These are phyloP conservation scores for Eulithis testata DNA, from an alignment of 2,888 invertebrate species.

Conservation along the genomic window DNA sequence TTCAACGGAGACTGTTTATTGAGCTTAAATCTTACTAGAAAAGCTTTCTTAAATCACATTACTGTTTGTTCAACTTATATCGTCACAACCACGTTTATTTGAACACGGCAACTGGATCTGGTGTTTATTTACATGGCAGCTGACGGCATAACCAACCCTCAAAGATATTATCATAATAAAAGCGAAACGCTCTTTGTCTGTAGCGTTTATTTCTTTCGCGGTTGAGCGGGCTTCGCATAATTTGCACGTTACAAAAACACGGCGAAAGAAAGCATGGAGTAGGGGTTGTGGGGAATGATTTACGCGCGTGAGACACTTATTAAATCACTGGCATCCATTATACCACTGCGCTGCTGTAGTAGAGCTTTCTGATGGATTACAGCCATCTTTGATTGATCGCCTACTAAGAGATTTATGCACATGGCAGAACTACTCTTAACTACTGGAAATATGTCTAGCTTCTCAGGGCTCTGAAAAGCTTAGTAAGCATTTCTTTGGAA, in stretches of 20 bases:
- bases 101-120: constrained; percentile 14
- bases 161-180: constrained; percentile 31
- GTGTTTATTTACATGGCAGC: constrained; percentile 25
- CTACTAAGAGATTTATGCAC: background rate
- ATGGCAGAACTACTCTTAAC: too few species aligned
- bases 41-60: background rate
- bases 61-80: background rate
- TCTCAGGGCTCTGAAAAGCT: too few species aligned
- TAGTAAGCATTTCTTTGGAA: too few species aligned
- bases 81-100: constrained; percentile 12
- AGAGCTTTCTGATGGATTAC: constrained; percentile 12
- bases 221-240: constrained; percentile 19
- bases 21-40: background rate
- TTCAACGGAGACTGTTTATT: constrained; percentile 4
- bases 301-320: constrained; percentile 11
- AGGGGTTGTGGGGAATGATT: constrained; percentile 3
- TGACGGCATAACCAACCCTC: constrained; percentile 26
- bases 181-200: constrained; percentile 32
- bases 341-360: background rate
- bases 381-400: constrained; percentile 2
- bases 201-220: constrained; percentile 26
- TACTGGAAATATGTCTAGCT: too few species aligned
- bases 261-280: constrained; percentile 10
- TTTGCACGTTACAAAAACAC: constrained; percentile 25
- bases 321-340: constrained; percentile 11